Base-by-base conservation (phyloP, 2,113 vertebrate genomes). In the Electrona antarctica region DNA sequence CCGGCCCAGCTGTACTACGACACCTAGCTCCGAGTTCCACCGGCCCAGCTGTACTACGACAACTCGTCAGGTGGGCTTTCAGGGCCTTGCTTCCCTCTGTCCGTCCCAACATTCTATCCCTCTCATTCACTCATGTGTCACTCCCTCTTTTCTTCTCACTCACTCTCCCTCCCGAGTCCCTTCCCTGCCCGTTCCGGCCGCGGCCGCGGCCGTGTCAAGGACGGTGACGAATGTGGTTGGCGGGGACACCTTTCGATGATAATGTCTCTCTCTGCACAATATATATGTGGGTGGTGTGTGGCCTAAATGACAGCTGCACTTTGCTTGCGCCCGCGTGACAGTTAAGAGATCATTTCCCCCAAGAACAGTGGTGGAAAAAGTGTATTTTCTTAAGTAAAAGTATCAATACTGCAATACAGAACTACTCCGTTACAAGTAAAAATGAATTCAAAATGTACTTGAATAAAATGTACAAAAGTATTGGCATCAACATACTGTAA, bases 231-330 rank as follows among this genome's bases (percentile, higher is more conserved):
- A 47, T 64, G n/a, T 49, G 76, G 80, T 81, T 56, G 85, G 85
- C 87, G 85, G 12, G 14, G 69, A 80, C 68, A 9, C 63, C n/a
- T 74, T 81, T 82, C 83, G 64, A 74, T 69, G 78, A 72, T 80
- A 84, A 86, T 82, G 84, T 52, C 60, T 76, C 67, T 52, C 60
- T 76, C 67, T 3, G 46, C 64, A 45, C 57, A 80, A 78, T 87
- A 72, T 81, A 88, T 88, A 74, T 67, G 59, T 74, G 7, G 74
- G 82, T 75, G 66, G 51, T 84, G 82, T 87, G 79, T 67, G 60
- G 71, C 62, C 71, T 82, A 72, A 81, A 75, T 80, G 88, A 89
- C 90, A 87, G 85, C 83, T 87, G 87, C 77, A 70, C 80, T 87
- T 48, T 58, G 67, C 69, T 67, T 78, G 80, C 77, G 82, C 77